Evolutionary conservation across 2,888 invertebrate species (phyloP).

Genomic region (Macaria notata): DNA sequence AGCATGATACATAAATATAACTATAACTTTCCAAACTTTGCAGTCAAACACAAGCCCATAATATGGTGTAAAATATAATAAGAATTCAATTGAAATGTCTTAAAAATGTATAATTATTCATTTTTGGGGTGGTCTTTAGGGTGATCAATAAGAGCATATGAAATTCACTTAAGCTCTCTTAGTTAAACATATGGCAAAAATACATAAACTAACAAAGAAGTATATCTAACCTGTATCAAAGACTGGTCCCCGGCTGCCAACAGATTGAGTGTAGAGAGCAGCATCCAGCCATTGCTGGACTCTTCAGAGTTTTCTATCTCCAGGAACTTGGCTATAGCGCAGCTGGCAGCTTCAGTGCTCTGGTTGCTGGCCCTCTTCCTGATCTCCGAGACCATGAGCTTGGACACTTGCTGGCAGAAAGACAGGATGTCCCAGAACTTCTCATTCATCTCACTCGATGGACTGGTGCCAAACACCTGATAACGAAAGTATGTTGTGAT

Average conservation of each 20-base stretch:
- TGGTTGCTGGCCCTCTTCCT: constrained; percentile 97
- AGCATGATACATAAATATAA: no score
- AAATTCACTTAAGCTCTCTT: no score
- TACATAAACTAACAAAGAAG: no score
- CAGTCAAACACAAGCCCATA: no score
- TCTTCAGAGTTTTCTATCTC: constrained; percentile 98
- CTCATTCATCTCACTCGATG: constrained; percentile 97
- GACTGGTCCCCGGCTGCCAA: constrained; percentile 95
- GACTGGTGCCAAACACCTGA: constrained; percentile 95
- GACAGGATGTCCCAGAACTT: constrained; percentile 98
- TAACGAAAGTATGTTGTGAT: background rate
- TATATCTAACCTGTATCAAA: constrained; percentile 88
- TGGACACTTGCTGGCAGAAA: constrained; percentile 96
- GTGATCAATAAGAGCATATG: no score
- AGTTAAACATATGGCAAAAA: no score
- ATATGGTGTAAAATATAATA: no score
- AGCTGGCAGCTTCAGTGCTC: constrained; percentile 97
- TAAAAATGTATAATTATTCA: no score
- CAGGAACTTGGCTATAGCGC: constrained; percentile 97
- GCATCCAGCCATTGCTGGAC: constrained; percentile 98
- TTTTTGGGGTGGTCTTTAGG: no score
- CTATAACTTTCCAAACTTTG: no score
- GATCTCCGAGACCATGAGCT: constrained; percentile 98
- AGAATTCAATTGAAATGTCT: no score
- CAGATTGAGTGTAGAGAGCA: constrained; percentile 94